phyloP scores from a whole-genome alignment of 2,113 vertebrate species.

The Seriola aureovittata region DNA sequence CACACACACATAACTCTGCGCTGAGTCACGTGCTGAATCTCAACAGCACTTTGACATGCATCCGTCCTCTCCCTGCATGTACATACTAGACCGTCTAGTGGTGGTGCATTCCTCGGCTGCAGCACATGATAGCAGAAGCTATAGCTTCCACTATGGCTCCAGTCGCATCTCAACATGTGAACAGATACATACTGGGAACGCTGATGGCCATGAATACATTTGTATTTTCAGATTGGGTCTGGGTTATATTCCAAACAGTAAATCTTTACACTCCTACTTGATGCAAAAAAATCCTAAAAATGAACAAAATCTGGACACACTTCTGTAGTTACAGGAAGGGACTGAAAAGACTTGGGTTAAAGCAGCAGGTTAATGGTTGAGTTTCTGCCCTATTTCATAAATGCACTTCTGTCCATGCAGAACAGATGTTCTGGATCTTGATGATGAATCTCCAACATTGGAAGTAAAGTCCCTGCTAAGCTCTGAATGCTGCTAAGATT shows the following conservation, averaged over 20 bases:
- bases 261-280: background rate
- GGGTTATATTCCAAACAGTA: background rate
- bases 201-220: background rate
- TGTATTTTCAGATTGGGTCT: background rate
- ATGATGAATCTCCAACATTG: background rate
- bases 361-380: background rate
- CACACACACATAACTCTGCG: slow-evolving; percentile 38
- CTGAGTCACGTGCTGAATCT: slow-evolving; percentile 58
- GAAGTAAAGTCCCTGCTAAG: background rate
- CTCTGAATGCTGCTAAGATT: background rate
- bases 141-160: slow-evolving; percentile 24
- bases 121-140: background rate
- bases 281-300: background rate
- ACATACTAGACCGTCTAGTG: slow-evolving; percentile 15
- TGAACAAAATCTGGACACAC: background rate
- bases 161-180: background rate
- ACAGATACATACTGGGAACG: background rate
- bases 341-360: background rate
- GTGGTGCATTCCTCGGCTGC: slow-evolving; percentile 43
- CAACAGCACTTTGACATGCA: slow-evolving; percentile 32
- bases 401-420: background rate
- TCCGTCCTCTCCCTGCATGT: slow-evolving; percentile 15
- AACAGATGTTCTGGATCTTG: background rate
- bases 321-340: background rate
- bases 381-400: background rate